phyloP scores from a whole-genome alignment of 2,113 vertebrate species.

The Sturnira hondurensis region DNA sequence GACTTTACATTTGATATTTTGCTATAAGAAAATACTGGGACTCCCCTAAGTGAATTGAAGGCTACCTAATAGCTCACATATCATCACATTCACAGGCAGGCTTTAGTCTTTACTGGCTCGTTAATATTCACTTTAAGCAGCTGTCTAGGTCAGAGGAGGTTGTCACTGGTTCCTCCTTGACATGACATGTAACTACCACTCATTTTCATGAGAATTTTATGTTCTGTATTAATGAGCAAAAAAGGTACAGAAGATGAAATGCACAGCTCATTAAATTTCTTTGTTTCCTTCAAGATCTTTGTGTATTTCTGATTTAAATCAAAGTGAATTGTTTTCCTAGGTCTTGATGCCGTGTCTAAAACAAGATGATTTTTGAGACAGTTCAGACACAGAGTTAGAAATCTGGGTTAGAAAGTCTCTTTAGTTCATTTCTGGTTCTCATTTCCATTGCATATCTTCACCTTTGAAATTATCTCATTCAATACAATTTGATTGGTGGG shows the following conservation, averaged over 20 bases:
- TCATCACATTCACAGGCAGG: background rate
- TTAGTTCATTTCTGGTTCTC: background rate
- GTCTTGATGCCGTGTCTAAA: background rate
- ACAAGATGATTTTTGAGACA: background rate
- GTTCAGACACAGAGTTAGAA: background rate
- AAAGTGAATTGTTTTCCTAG: background rate
- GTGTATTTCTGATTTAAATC: background rate
- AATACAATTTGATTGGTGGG: background rate
- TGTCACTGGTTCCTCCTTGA: background rate
- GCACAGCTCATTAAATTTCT: background rate
- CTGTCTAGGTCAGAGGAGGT: background rate
- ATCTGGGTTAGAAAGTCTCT: background rate
- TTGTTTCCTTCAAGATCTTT: background rate
- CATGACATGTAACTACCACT: background rate
- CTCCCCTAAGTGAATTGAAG: background rate
- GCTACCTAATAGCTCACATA: background rate
- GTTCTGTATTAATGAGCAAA: background rate
- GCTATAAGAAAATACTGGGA: background rate
- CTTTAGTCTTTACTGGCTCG: background rate
- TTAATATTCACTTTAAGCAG: background rate
- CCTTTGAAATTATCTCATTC: slow-evolving; percentile 29
- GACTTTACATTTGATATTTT: background rate
- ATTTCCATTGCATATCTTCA: slow-evolving; percentile 6
- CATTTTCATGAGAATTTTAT: background rate
- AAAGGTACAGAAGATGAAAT: background rate